Evolutionary conservation across 2,888 invertebrate species (phyloP).

Genomic region (Tetragonisca angustula): DNA sequence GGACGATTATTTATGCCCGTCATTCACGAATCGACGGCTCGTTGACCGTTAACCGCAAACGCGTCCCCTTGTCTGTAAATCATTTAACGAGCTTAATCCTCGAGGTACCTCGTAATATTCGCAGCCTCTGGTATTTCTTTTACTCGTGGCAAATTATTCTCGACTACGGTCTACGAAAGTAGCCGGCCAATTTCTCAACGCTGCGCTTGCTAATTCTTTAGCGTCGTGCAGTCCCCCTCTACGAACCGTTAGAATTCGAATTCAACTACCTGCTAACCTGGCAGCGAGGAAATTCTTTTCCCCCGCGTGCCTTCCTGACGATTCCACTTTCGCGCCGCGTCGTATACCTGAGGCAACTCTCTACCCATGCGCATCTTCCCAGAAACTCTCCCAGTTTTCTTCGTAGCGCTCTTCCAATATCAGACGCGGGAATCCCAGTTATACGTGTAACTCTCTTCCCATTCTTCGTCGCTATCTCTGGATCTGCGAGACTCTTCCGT

Average conservation of each 20-base stretch:
- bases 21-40: slow-evolving; percentile 33
- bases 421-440: not conserved
- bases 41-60: slow-evolving; percentile 30
- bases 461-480: not conserved
- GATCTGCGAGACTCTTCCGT: slow-evolving; percentile 2
- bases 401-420: slow-evolving; percentile 16
- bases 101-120: not conserved
- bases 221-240: not conserved
- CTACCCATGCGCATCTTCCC: slow-evolving; percentile 26
- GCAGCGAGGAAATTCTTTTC: slow-evolving; percentile 40
- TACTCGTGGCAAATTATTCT: not conserved
- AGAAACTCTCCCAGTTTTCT: slow-evolving; percentile 44
- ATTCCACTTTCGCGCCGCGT: slow-evolving; percentile 29
- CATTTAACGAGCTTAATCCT: slow-evolving; percentile 29
- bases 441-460: slow-evolving; percentile 17
- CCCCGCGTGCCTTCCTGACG: not conserved
- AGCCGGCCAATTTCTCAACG: not conserved
- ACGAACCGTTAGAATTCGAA: slow-evolving; percentile 43
- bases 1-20: slow-evolving; percentile 61
- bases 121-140: slow-evolving; percentile 11
- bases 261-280: slow-evolving; percentile 51
- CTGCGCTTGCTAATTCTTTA: slow-evolving; percentile 31
- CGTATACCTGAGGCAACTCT: slow-evolving; percentile 32
- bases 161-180: slow-evolving; percentile 19
- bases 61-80: slow-evolving; percentile 3